A percentile compares a stretch with the other conserved stretches of the same genome.
phyloP scores from a whole-genome alignment of 2,113 vertebrate species.

The Mandrillus leucophaeus region DNA sequence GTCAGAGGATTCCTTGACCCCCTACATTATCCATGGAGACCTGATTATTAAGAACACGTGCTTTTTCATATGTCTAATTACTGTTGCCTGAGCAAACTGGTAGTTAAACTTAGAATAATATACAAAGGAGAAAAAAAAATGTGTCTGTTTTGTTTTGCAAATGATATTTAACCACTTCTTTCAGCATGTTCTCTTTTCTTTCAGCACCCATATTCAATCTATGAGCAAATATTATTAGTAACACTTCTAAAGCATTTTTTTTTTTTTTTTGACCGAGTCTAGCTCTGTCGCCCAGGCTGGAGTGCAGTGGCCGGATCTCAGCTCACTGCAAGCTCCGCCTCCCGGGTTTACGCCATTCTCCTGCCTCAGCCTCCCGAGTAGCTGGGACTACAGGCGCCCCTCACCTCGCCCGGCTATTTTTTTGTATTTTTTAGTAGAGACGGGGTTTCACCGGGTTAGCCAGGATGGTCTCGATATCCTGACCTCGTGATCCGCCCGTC shows the following conservation, averaged over 20 bases:
- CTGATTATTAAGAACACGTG: not conserved
- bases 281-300: accelerated
- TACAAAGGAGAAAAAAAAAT: not conserved
- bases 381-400: no score
- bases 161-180: constrained; percentile 10
- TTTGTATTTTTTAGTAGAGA: no score
- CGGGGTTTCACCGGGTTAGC: no score
- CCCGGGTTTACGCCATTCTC: no score
- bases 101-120: not conserved
- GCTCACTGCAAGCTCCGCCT: no score
- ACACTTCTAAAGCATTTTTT: not conserved
- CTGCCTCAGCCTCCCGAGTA: no score
- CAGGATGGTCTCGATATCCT: no score
- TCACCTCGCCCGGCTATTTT: no score
- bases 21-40: not conserved
- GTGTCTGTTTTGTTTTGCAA: not conserved
- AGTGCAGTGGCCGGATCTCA: no score
- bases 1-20: not conserved
- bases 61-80: constrained; percentile 20
- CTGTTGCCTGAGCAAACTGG: not conserved
- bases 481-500: no score
- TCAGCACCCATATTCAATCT: not conserved
- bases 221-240: not conserved
- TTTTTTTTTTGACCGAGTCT: no score
- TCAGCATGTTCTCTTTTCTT: not conserved